Percentiles rank a stretch among this genome's conserved stretches.
These are phyloP conservation scores for Xylophagus ater DNA, from an alignment of 2,888 invertebrate species.

Conservation along the genomic window DNA sequence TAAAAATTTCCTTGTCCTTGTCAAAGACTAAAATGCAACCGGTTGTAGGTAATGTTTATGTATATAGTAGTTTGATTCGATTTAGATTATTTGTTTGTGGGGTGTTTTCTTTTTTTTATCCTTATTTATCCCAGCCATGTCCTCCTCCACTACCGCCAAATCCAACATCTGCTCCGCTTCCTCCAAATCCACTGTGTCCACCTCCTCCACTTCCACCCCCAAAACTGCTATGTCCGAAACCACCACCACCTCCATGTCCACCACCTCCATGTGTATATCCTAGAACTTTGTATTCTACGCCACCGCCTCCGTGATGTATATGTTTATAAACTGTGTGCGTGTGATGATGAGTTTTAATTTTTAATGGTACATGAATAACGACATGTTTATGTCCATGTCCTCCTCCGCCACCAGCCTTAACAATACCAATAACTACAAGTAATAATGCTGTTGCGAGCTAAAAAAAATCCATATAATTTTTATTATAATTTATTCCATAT, in stretches of 20 bases:
- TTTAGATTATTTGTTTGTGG: neutral
- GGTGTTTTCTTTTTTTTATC: neutral
- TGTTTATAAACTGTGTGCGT: conserved; percentile 69
- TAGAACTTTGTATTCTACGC: conserved; percentile 27
- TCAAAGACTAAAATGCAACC: neutral
- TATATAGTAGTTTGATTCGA: no score
- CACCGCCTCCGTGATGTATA: conserved; percentile 51
- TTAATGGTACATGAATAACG: conserved; percentile 67
- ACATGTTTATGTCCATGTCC: conserved; percentile 56
- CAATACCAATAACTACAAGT: conserved; percentile 38
- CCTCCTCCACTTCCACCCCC: conserved; percentile 51
- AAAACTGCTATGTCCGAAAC: conserved; percentile 34
- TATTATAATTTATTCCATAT: conserved; percentile 17
- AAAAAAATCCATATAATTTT: conserved; percentile 18
- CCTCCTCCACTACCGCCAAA: conserved; percentile 40
- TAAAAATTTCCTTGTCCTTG: conserved; percentile 6
- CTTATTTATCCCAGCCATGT: no score
- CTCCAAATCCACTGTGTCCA: conserved; percentile 37
- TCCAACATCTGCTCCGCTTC: conserved; percentile 24
- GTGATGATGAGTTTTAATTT: conserved; percentile 64
- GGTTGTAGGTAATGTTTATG: no score
- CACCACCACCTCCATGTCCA: conserved; percentile 29
- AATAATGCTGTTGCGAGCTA: conserved; percentile 33
- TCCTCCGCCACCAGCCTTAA: conserved; percentile 35
- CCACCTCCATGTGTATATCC: conserved; percentile 35